These are phyloP conservation scores for Pandemis corylana DNA, from an alignment of 2,888 invertebrate species.

Conservation along the genomic window DNA sequence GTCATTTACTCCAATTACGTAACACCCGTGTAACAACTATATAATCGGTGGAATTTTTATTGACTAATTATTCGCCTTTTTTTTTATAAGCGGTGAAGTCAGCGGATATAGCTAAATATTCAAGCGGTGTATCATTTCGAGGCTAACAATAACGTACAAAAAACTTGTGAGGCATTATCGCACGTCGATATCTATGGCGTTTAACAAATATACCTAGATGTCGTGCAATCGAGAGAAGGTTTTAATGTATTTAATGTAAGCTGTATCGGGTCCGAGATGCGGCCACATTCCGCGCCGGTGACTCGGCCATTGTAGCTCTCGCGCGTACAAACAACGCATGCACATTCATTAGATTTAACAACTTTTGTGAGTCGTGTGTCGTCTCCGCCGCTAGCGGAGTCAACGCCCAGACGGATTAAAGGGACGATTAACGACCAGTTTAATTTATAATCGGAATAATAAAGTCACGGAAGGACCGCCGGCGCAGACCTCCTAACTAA, in stretches of 20 bases:
- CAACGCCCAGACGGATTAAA: conserved; percentile 84
- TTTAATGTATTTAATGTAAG: conserved; percentile 33
- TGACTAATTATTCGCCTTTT: conserved; percentile 82
- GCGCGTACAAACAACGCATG: conserved; percentile 61
- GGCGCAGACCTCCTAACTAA: conserved; percentile 53
- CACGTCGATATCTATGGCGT: conserved; percentile 69
- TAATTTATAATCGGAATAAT: conserved; percentile 83
- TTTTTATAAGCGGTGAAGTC: conserved; percentile 83
- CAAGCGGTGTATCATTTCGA: conserved; percentile 82
- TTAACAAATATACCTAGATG: conserved; percentile 12
- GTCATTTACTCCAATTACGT: conserved; percentile 84
- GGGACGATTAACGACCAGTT: conserved; percentile 80
- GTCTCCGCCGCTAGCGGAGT: conserved; percentile 60
- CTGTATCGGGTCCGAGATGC: conserved; percentile 59
- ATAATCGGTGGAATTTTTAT: conserved; percentile 84
- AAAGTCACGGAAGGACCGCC: conserved; percentile 71
- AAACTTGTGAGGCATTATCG: conserved; percentile 72
- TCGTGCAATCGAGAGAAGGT: conserved; percentile 22
- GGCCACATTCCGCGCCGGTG: conserved; percentile 78
- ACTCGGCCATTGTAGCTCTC: conserved; percentile 57
- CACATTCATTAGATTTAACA: conserved; percentile 66
- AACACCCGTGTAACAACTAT: conserved; percentile 81
- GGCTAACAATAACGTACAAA: conserved; percentile 79
- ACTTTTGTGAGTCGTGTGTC: conserved; percentile 54
- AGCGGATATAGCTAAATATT: conserved; percentile 85